Evolutionary conservation across 2,113 vertebrate genomes (phyloP), one percentile per base, ranked within the genome.

Genomic region (Eonycteris spelaea): DNA sequence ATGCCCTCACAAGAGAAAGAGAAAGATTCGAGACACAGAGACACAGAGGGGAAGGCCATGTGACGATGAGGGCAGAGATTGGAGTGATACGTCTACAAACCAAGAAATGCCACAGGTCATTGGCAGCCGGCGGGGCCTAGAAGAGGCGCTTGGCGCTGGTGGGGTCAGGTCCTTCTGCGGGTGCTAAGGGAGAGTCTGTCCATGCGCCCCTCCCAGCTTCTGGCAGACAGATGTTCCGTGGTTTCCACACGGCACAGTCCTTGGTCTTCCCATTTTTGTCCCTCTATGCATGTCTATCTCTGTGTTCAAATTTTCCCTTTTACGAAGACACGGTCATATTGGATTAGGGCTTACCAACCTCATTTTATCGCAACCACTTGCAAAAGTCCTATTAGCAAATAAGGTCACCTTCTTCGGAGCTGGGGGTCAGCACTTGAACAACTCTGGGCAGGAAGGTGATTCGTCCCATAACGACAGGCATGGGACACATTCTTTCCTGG

Each of bases 111-210:
- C 38, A 18, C 12, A 0, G 40, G 19, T 3, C 1, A 11, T 38
- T 12, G 16, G 24, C 1, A 48, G 38, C 15, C 15, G 3, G 14
- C 2, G 14, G 40, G 11, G 19, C 35, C 16, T 2, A 1, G 45
- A n/a, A 26, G 35, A 24, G 43, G 75, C 22, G 6, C 15, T 30
- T 75, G 40, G 14, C 0, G 8, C 6, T 6, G 4, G 12, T 3
- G 26, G 61, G 11, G 28, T 19, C 19, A 43, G 24, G 3, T 35
- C 21, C 14, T 90, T 15, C 22, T 0, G 7, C 19, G 35, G 12
- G 19, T 2, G 7, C 0, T 5, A 3, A 6, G 21, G 57, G 26
- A 14, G 22, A 8, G 10, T 24, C 15, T 2, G 1, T 40, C 26
- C 4, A 18, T 1, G 7, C 1, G 2, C 9, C 38, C 85, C 28